Conservation (phyloP, 1,140 invertebrate species). For the Holotrichia oblita region DNA sequence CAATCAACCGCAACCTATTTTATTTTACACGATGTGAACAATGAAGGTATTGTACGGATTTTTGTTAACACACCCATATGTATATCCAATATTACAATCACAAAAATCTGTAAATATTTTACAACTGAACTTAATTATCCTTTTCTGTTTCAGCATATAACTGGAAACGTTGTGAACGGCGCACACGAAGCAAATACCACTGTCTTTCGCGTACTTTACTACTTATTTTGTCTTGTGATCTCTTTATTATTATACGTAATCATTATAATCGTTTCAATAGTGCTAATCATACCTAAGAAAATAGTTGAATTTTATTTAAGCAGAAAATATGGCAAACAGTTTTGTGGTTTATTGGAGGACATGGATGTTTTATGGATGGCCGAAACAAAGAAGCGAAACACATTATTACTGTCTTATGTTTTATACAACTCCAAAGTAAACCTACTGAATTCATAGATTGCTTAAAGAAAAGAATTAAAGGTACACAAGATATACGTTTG, state of each 20-base stretch:
- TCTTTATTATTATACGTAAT: background rate
- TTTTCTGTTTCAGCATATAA: slow-evolving; percentile 2
- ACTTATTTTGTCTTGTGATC: background rate
- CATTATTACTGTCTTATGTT: background rate
- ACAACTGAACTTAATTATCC: too few relatives aligned
- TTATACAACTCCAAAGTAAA: background rate
- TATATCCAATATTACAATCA: too few relatives aligned
- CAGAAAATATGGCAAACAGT: background rate
- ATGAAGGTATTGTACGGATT: too few relatives aligned
- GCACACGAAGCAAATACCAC: background rate
- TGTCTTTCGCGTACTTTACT: background rate
- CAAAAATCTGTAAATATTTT: too few relatives aligned
- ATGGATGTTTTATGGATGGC: background rate
- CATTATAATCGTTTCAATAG: background rate
- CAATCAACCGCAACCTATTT: too few relatives aligned
- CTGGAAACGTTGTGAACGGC: background rate
- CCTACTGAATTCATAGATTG: background rate
- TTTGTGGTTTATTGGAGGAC: background rate
- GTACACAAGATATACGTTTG: background rate
- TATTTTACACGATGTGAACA: too few relatives aligned
- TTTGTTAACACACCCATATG: too few relatives aligned
- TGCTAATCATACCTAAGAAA: background rate
- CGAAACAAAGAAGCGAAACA: background rate
- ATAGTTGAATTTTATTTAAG: background rate
- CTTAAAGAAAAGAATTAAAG: background rate